A percentile compares a stretch with the other conserved stretches of the same genome.
phyloP scores from a whole-genome alignment of 2,888 invertebrate genomes.

The Dinocampus coccinellae region DNA sequence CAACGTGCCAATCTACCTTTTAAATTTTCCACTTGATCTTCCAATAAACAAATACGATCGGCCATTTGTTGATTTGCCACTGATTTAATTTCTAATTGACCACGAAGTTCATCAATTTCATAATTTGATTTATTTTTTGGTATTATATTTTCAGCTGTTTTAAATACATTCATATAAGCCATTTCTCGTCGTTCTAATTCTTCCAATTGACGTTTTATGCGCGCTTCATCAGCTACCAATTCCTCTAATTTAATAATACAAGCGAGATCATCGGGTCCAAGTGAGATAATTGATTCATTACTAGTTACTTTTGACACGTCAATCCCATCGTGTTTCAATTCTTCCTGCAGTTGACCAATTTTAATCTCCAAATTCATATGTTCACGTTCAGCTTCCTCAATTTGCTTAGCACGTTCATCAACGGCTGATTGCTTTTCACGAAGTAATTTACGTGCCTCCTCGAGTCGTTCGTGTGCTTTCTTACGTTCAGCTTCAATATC shows the following conservation, averaged over 20 bases:
- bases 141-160: conserved; percentile 74
- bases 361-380: conserved; percentile 2
- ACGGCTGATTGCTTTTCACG: conserved; percentile 47
- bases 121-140: conserved; percentile 27
- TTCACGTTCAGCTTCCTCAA: conserved; percentile 51
- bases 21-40: conserved; percentile 72
- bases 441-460: conserved; percentile 55
- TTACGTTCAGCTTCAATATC: conserved; percentile 59
- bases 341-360: conserved; percentile 10
- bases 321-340: not conserved
- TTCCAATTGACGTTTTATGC: conserved; percentile 74
- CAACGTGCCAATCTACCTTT: conserved; percentile 71
- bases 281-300: conserved; percentile 45
- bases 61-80: conserved; percentile 72
- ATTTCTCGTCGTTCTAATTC: conserved; percentile 77
- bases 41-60: conserved; percentile 70
- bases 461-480: conserved; percentile 49
- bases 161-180: conserved; percentile 79
- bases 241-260: conserved; percentile 71
- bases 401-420: conserved; percentile 45
- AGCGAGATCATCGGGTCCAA: conserved; percentile 63
- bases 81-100: conserved; percentile 73
- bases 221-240: conserved; percentile 72
- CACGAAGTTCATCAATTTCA: conserved; percentile 68
- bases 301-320: conserved; percentile 7